Evolutionary conservation across 2,797 vertebrate genomes (phyloP), one percentile per base, ranked within the genome.

Genomic region (Poliocrania exsul): DNA sequence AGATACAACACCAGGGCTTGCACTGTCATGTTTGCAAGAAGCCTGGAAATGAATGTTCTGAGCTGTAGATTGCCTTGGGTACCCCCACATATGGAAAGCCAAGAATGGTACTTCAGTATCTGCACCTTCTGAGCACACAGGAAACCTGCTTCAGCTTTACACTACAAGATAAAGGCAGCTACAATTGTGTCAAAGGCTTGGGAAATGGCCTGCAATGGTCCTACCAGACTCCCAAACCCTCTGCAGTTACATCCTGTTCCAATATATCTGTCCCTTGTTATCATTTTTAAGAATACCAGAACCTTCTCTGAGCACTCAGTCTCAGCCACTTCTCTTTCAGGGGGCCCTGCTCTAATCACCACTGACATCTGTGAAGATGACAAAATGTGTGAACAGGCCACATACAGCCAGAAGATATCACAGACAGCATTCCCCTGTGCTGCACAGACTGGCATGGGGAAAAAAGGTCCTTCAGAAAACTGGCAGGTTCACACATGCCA

Each of bases 1-100:
- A 51, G 0, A 0, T 6, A 23, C 13, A 79, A 29, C 47, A 74
- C 42, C 58, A 69, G 29, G 38, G 51, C 37, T 64, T 14, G 12
- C 3, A 25, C 23, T 29, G 42, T 31, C n/a, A 14, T 0, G 5
- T n/a, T 42, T 78, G 83, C 73, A 65, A 69, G 38, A 50, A 44
- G 42, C 25, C 61, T 83, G 70, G n/a, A 51, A 65, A 86, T 25
- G 0, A 44, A 4, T 47, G 17, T 10, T 95, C 64, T 16, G 38
- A 83, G 80, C 29, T 62, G 44, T 31, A 90, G 47, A 28, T 61
- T 58, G 53, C 16, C 38, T 33, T 26, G 31, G 47, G 40, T 51
- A 40, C 25, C 12, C 80, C 38, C 33, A 78, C 3, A 58, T 58
- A 53, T 0, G 4, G 38, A 31, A 33, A 53, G 50, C 33, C 67